Conservation (phyloP, 2,113 vertebrate species). For the Nycticryphes semicollaris region DNA sequence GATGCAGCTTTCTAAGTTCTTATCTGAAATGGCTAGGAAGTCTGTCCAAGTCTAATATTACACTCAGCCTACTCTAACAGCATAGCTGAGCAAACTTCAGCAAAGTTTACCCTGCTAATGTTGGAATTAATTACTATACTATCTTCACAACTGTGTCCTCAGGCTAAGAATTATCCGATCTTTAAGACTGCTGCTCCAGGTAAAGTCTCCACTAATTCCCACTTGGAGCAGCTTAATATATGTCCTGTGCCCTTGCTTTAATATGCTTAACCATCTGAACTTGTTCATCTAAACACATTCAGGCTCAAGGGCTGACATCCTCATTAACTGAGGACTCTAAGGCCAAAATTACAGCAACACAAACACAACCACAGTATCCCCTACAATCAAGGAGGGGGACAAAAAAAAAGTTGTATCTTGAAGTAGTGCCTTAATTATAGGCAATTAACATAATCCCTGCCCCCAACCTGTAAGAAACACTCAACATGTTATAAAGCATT, state of each 20-base stretch:
- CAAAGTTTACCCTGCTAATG: no score
- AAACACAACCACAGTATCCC: background rate
- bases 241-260: conserved; percentile 6
- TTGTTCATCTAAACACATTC: background rate
- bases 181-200: conserved; percentile 1
- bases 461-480: background rate
- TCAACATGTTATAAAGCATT: background rate
- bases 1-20: background rate
- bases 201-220: conserved; percentile 31
- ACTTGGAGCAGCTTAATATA: background rate
- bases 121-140: background rate
- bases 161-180: conserved; percentile 4
- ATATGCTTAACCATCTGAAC: conserved; percentile 42
- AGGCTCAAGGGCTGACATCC: conserved; percentile 12
- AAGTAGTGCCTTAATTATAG: background rate
- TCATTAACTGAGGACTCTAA: background rate
- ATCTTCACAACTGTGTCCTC: background rate
- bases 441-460: background rate
- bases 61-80: background rate
- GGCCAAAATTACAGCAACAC: background rate
- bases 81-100: background rate
- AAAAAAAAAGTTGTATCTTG: background rate
- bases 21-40: background rate
- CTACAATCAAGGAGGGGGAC: background rate
- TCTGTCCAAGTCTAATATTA: background rate